phyloP scores from a whole-genome alignment of 2,797 vertebrate genomes.

The Scomberomorus guttatus region DNA sequence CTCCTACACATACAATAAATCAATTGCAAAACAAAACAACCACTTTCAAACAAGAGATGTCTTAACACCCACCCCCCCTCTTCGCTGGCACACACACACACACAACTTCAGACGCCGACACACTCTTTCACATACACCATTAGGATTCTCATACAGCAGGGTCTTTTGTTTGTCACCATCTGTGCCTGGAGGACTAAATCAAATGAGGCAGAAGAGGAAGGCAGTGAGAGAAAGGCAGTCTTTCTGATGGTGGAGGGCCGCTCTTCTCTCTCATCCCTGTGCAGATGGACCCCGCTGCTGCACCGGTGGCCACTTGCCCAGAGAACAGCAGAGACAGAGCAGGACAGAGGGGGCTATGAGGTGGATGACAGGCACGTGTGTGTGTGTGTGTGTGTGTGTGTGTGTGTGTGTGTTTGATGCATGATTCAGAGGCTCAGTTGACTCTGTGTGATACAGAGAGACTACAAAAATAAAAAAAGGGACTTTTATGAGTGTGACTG shows the following conservation, averaged over 20 bases:
- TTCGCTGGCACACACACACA: slow-evolving; percentile 22
- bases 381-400: slow-evolving; percentile 23
- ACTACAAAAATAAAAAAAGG: slow-evolving; percentile 51
- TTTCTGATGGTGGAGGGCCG: slow-evolving; percentile 60
- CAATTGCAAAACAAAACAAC: slow-evolving; percentile 61
- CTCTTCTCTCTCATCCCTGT: slow-evolving; percentile 57
- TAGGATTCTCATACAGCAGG: slow-evolving; percentile 59
- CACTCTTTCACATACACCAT: slow-evolving; percentile 61
- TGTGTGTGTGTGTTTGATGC: slow-evolving; percentile 38
- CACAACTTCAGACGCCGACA: slow-evolving; percentile 37
- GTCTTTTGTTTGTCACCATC: slow-evolving; percentile 76
- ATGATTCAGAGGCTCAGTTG: slow-evolving; percentile 63
- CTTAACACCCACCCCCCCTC: slow-evolving; percentile 57
- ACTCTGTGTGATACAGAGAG: slow-evolving; percentile 40
- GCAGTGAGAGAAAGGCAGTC: slow-evolving; percentile 57
- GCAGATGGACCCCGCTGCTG: slow-evolving; percentile 68
- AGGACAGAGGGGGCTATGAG: slow-evolving; percentile 24
- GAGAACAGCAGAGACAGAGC: slow-evolving; percentile 35
- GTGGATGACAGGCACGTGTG: slow-evolving; percentile 32
- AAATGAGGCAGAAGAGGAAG: slow-evolving; percentile 67
- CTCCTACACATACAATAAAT: slow-evolving; percentile 67
- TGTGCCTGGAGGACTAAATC: slow-evolving; percentile 70
- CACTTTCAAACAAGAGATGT: slow-evolving; percentile 49
- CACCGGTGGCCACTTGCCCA: slow-evolving; percentile 65
- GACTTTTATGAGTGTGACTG: slow-evolving; percentile 33